Evolutionary conservation across 64 coral and sea anemone genomes (phyloP).

Genomic region (Stichodactyla helianthus): DNA sequence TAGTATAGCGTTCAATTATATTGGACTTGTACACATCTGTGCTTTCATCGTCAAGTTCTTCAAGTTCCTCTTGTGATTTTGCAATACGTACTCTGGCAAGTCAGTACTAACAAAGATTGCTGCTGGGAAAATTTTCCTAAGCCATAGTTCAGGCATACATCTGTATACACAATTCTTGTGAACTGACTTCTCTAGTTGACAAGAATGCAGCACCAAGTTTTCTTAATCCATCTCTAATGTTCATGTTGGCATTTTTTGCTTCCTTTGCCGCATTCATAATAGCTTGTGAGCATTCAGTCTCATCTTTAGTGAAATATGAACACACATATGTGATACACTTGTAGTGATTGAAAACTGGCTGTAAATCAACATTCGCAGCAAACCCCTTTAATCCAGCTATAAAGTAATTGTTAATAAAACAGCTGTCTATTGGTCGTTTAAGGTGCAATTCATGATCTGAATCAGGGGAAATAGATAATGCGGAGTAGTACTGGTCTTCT

Average conservation of each 20-base stretch:
- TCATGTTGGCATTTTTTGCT: slow-evolving; percentile 9
- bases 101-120: slow-evolving; percentile 55
- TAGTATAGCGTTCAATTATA: background rate
- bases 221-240: too few relatives aligned
- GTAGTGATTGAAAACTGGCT: too few relatives aligned
- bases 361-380: too few relatives aligned
- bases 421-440: slow-evolving; percentile 36
- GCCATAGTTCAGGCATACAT: too few relatives aligned
- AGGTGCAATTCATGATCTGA: too few relatives aligned
- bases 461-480: slow-evolving; percentile 25
- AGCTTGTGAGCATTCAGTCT: too few relatives aligned
- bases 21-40: too few relatives aligned
- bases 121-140: too few relatives aligned
- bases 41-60: background rate
- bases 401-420: slow-evolving; percentile 5
- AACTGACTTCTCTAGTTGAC: slow-evolving; percentile 65
- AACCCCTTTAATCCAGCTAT: slow-evolving; percentile 13
- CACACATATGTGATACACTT: background rate
- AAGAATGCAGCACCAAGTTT: too few relatives aligned
- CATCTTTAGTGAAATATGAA: slow-evolving; percentile 20
- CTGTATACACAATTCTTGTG: slow-evolving; percentile 45
- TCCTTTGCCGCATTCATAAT: background rate
- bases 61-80: slow-evolving; percentile 32
- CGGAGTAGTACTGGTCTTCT: slow-evolving; percentile 50
- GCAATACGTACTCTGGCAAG: slow-evolving; percentile 19